Base-by-base conservation (phyloP, 64 coral and sea anemone species). In the Catalaphyllia jardinei region DNA sequence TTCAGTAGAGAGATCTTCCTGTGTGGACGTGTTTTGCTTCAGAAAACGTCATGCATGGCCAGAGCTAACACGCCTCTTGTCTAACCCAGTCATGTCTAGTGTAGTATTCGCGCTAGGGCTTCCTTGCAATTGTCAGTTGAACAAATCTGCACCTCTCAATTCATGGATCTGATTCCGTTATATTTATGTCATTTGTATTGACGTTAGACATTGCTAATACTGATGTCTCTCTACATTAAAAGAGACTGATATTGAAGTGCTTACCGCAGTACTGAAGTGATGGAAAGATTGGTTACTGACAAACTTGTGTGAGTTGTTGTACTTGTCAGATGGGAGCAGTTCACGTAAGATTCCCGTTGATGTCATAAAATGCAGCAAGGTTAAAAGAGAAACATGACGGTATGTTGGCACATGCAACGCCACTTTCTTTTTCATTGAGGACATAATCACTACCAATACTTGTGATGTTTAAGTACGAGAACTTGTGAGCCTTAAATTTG, bases 251-350 rank as follows among this genome's bases (percentile, higher is more conserved):
- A 30, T 13, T 73, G 1, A n/a, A 31, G 19, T 28, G 29, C 77
- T 79, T 27, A 79, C 77, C 77, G 0, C 4, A 29, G 60, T 79
- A 49, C 77, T 79, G 27, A 59, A 79, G 29, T 79, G 77, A 79
- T 79, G 52, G 29, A n/a, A 79, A 15, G 10, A 27, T 25, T 59
- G 51, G 25, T 27, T 79, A n/a, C 50, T 1, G 0, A 30, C 2
- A n/a, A 79, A 79, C 20, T 60, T 57, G 51, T 18, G 2, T 3
- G 52, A 79, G 9, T 59, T 29, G 24, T 50, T 79, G 77, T 79
- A 79, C n/a, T 60, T 59, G 27, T 79, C 77, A 28, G 50, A 54
- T 11, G 77, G 77, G 22, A 79, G 49, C 11, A 79, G 25, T 79
- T 60, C 77, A 49, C 77, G 60, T n/a, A 79, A 29, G 4, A 52